Evolutionary conservation across 1,140 invertebrate species (phyloP), one percentile per base, ranked within the genome.

Genomic region (Protaetia brevitarsis): DNA sequence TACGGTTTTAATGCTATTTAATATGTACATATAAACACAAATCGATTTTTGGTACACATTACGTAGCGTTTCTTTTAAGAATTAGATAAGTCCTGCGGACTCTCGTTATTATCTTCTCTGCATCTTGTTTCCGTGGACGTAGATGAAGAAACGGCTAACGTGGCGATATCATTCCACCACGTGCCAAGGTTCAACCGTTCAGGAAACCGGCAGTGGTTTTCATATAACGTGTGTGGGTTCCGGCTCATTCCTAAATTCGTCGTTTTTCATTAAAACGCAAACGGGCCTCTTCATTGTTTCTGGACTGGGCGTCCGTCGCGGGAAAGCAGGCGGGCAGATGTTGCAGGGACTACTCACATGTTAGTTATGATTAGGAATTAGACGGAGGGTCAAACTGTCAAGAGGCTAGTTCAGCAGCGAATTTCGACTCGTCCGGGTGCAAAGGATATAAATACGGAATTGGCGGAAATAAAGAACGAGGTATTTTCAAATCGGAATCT

Each of bases 171-270:
- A 68, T 72, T 76, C 82, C 83, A 84, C 77, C 82, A 84, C 70
- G 77, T 74, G 21, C 79, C 79, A 74, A 82, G 82, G 76, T 77
- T 77, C 76, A 79, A 70, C 77, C 68, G 69, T 73, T 77, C 81
- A 77, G 77, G 88, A 80, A 88, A 90, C 87, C 83, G 86, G 86
- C 79, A 90, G 87, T 80, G 89, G 89, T 82, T 87, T 90, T 90
- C 89, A 91, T 86, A 90, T 90, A 78, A 91, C 87, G 71, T 90
- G 89, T 56, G 82, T 82, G 5, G 65, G 65, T 62, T 73, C 63
- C 69, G 62, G 68, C 72, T 71, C 77, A 73, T 72, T 80, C 71
- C 72, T 69, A 69, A 72, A 76, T 30, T 77, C 82, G 63, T 84
- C 82, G 65, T 79, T 81, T 76, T 84, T 84, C 81, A 83, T 83